Base-by-base conservation (phyloP, 2,888 invertebrate genomes). In the Scaeva pyrastri region DNA sequence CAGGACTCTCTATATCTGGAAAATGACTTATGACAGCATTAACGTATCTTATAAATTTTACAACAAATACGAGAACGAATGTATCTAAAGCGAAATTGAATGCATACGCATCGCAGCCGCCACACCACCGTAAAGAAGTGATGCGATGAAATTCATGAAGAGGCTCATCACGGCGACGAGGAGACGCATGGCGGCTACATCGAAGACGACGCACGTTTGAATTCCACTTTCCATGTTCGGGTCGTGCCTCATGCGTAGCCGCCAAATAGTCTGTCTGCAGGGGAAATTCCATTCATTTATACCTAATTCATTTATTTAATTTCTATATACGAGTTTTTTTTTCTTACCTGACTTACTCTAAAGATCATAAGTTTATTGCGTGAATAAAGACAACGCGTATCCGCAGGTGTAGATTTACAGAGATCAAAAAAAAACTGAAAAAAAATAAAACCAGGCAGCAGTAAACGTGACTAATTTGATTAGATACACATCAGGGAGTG, bases 401-500 rank as follows among this genome's bases (percentile, higher is more conserved):
- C 71, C 75, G 64, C 19, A 77, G 68, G 77, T 73, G 73, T 77
- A 73, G 56, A 73, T 77, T 77, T 12, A 55, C 12, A 41, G 8
- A 41, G 14, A 19, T 1, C 6, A 19, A 39, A 55, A 16, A 43
- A 43, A 43, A 43, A 43, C 12, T 19, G 3, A 21, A 48, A 31
- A 45, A 64, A 45, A 26, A 55, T 26, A 71, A 74, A 76, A 66
- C 56, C 39, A 48, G 48, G 39, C 21, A 50, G 76, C 21, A 50
- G 76, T 41, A 68, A 74, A 66, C 84, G 84, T 84, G 84, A 84
- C 79, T 75, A 71, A 78, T 78, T 73, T 43, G 66, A 12, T 73
- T 48, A 78, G 60, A 55, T 45, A 39, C 16, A 62, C 5, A 31
- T 31, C 52, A 19, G 39, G 48, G 36, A 68, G 39, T 39, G 50